Base-by-base conservation (phyloP, 1,140 invertebrate species). In the Ctenoplectra terminalis region DNA sequence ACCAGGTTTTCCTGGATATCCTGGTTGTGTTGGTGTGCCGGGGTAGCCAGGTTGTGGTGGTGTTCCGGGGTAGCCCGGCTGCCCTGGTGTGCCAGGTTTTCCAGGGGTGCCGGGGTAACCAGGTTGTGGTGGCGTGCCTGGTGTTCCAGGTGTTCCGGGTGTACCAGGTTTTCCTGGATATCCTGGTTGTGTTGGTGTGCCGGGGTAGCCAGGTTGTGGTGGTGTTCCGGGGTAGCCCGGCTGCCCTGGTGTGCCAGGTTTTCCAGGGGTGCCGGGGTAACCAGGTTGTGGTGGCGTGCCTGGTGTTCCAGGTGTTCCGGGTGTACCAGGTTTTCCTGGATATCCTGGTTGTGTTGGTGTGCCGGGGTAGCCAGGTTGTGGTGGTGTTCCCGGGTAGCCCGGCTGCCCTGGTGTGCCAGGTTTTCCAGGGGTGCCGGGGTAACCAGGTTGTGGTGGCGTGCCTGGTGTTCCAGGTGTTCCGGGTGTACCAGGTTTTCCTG, bases 171-270 rank as follows among this genome's bases (percentile, higher is more conserved):
- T 87, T 58, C 87, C 88, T 29, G 91, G 91, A 78, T 81, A 17
- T 40, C 81, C 26, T 95, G 94, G n/a, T n/a, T n/a, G n/a, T n/a
- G n/a, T n/a, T n/a, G n/a, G 64, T 8, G 5, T 74, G 15, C 71
- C 82, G 23, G 75, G 80, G 67, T 86, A 88, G 71, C 92, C 90
- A 26, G 81, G 81, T 37, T 79, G 67, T 31, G 54, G 84, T 88
- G 86, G 74, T 26, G 7, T 23, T 23, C 90, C 71, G 71, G 87
- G n/a, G n/a, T n/a, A n/a, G n/a, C n/a, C n/a, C n/a, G n/a, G n/a
- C n/a, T n/a, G n/a, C n/a, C n/a, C n/a, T 0, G 67, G 52, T 17
- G 0, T 34, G 0, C 66, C 66, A 2, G 66, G 66, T 0, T 26
- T 6, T 3, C 63, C 60, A 2, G 60, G 60, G 1, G 48, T 40